A percentile compares a stretch with the other conserved stretches of the same genome.
Conservation (phyloP, 2,888 invertebrate species). For the Hartigia nigra region DNA sequence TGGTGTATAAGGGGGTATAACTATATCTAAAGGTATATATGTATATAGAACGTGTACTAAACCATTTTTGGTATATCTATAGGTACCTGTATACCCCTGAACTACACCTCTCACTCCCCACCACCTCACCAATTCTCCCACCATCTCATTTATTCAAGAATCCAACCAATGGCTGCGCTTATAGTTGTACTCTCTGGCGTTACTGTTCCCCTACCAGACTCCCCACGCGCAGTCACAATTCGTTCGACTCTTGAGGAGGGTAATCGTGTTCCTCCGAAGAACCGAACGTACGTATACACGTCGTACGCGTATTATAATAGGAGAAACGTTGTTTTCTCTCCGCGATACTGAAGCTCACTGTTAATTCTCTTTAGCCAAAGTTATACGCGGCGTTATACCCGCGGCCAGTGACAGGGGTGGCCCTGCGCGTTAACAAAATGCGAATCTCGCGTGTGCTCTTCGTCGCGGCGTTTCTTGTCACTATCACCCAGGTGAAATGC, state of each 20-base stretch:
- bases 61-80: not conserved
- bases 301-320: not conserved
- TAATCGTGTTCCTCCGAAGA: slow-evolving; percentile 26
- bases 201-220: slow-evolving; percentile 18
- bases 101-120: slow-evolving; percentile 29
- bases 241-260: slow-evolving; percentile 49
- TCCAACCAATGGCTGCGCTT: slow-evolving; percentile 32
- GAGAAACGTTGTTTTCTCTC: not conserved
- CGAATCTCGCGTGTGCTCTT: slow-evolving; percentile 66
- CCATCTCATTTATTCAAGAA: slow-evolving; percentile 15
- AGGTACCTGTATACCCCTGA: slow-evolving; percentile 17
- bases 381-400: not conserved
- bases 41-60: not conserved
- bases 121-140: slow-evolving; percentile 18
- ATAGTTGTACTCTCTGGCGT: slow-evolving; percentile 14
- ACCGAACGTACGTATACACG: not conserved
- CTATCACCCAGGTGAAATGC: slow-evolving; percentile 68
- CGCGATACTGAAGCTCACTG: not conserved
- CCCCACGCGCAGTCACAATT: slow-evolving; percentile 50
- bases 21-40: not conserved
- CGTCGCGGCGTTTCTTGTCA: slow-evolving; percentile 61
- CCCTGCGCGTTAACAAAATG: slow-evolving; percentile 47
- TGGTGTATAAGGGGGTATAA: not conserved
- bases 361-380: not conserved
- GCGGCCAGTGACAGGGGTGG: slow-evolving; percentile 1